Conservation (phyloP, 2,113 vertebrate species). For the Anarrhichthys ocellatus region DNA sequence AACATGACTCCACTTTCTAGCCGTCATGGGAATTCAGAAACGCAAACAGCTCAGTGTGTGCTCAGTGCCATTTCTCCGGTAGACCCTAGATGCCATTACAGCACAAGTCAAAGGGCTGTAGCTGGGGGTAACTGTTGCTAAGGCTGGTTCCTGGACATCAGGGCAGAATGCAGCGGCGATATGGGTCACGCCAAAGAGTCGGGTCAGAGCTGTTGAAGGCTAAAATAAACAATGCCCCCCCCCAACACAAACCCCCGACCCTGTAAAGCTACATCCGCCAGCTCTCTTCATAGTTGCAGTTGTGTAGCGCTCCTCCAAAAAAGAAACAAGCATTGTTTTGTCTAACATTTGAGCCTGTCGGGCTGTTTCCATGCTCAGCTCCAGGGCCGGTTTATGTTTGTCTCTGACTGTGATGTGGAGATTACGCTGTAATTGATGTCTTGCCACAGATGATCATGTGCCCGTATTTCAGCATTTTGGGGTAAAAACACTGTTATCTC, state of each 20-base stretch:
- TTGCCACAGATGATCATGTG: slow-evolving; percentile 56
- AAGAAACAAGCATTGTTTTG: slow-evolving; percentile 63
- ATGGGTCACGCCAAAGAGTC: slow-evolving; percentile 59
- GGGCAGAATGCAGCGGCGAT: slow-evolving; percentile 71
- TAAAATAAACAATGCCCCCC: slow-evolving; percentile 38
- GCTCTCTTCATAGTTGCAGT: slow-evolving; percentile 41
- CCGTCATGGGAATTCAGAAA: slow-evolving; percentile 85
- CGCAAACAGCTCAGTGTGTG: slow-evolving; percentile 85
- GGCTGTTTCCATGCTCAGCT: slow-evolving; percentile 54
- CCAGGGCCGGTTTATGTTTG: slow-evolving; percentile 66
- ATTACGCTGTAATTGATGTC: slow-evolving; percentile 49
- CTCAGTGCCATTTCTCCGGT: slow-evolving; percentile 77
- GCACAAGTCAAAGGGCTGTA: slow-evolving; percentile 81
- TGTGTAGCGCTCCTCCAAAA: slow-evolving; percentile 44
- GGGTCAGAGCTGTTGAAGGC: slow-evolving; percentile 40
- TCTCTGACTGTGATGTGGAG: slow-evolving; percentile 50
- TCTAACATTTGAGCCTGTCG: slow-evolving; percentile 36
- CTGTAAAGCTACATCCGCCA: slow-evolving; percentile 50
- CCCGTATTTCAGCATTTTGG: slow-evolving; percentile 51
- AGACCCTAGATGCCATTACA: slow-evolving; percentile 83
- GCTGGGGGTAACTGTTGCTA: slow-evolving; percentile 84
- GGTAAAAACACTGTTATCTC: slow-evolving; percentile 39
- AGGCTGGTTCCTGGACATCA: slow-evolving; percentile 74
- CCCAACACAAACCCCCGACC: background rate
- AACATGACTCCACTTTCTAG: slow-evolving; percentile 81